A percentile compares a stretch with the other conserved stretches of the same genome.
These are phyloP conservation scores for Megalurothrips usitatus DNA, from an alignment of 2,888 invertebrate species.

Conservation along the genomic window DNA sequence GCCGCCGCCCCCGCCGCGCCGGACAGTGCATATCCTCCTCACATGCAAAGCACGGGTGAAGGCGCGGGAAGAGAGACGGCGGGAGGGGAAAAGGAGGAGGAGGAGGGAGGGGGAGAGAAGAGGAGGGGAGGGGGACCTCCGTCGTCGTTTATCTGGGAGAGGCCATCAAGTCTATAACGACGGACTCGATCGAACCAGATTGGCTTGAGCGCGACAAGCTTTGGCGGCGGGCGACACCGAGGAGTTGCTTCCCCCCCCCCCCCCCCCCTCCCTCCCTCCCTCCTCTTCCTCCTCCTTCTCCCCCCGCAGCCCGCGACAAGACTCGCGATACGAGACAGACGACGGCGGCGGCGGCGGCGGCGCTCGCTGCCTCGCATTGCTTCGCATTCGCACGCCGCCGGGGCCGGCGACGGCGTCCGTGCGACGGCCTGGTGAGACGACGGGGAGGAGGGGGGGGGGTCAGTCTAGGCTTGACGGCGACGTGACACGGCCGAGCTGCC, in stretches of 20 bases:
- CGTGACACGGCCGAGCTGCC: background rate
- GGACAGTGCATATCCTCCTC: background rate
- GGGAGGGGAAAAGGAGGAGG: background rate
- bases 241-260: background rate
- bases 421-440: background rate
- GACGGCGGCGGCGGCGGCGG: no score
- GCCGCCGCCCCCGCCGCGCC: background rate
- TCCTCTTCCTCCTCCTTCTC: background rate
- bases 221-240: background rate
- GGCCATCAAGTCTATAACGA: constrained; percentile 15
- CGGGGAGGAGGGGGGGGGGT: background rate
- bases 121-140: background rate
- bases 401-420: background rate
- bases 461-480: background rate
- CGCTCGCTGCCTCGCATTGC: no score
- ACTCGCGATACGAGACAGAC: no score
- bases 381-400: no score
- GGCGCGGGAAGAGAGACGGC: background rate
- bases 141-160: background rate
- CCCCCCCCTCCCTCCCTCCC: background rate
- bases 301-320: background rate
- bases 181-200: background rate
- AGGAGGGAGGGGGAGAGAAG: background rate
- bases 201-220: background rate
- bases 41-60: background rate